phyloP scores from a whole-genome alignment of 2,113 vertebrate species.

The Xiphophorus maculatus region DNA sequence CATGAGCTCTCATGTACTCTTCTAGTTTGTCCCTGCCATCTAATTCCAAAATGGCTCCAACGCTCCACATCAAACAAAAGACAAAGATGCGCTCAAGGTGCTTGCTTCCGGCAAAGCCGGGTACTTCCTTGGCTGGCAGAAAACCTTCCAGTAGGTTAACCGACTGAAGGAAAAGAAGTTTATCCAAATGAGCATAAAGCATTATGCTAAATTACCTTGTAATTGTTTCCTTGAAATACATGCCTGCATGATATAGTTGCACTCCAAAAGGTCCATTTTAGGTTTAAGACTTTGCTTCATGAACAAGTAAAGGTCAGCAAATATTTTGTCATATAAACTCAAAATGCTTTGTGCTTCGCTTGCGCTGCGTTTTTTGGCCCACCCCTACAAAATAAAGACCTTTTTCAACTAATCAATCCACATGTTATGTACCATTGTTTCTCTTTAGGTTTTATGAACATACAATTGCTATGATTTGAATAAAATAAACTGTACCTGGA shows the following conservation, averaged over 20 bases:
- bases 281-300: constrained; percentile 72
- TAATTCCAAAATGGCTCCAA: constrained; percentile 84
- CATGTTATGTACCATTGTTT: too few relatives aligned
- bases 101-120: constrained; percentile 69
- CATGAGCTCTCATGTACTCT: constrained; percentile 75
- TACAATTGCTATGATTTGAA: not conserved
- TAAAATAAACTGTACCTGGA: constrained; percentile 81
- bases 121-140: constrained; percentile 85
- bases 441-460: not conserved
- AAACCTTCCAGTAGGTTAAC: constrained; percentile 87
- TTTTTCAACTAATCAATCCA: not conserved
- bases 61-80: constrained; percentile 90
- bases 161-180: constrained; percentile 41
- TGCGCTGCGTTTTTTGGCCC: constrained; percentile 81
- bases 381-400: constrained; percentile 77
- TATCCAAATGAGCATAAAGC: not conserved
- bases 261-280: constrained; percentile 85
- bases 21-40: constrained; percentile 83
- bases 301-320: constrained; percentile 59
- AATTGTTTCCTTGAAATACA: constrained; percentile 13
- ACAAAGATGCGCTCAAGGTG: constrained; percentile 83
- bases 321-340: constrained; percentile 72
- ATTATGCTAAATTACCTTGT: too few relatives aligned
- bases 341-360: constrained; percentile 79
- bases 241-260: constrained; percentile 86